Base-by-base conservation (phyloP, 2,888 invertebrate species). In the Rhaphigaster nebulosa region DNA sequence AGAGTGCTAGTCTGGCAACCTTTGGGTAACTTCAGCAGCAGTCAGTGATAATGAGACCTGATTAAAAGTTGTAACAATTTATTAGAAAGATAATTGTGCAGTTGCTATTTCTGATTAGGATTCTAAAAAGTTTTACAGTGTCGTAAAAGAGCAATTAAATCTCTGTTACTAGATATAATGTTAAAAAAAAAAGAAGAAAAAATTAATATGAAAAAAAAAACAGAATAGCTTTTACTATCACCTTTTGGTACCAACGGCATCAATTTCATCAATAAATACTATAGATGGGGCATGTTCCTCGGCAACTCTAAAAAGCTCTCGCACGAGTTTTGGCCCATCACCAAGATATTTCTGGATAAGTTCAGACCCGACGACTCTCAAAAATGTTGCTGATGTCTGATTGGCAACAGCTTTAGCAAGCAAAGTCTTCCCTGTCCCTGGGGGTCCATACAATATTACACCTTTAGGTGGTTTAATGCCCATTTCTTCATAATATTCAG, bases 401-500 rank as follows among this genome's bases (percentile, higher is more conserved):
- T 99, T 99, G 87, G 99, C 99, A 0, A 99, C 99, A 41, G 99
- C 99, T 94, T 99, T 99, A 18, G 99, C 99, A 90, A 99, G 94
- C 76, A 99, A 94, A 0, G 99, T 99, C 94, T 99, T 99, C 89
- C 99, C 99, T 34, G 99, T 99, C 87, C 99, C 99, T 0, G 99
- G 99, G 34, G 97, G 97, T 0, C 99, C 99, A 94, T 99, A 99
- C 65, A 99, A 95, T 93, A 99, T 99, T 0, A 99, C 99, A 92
- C 99, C 99, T 94, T 99, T 99, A 0, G 99, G 99, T 26, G 99
- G 99, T 93, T 99, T 98, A 93, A 99, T 99, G 88, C 99, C 99
- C 99, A 99, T 99, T 94, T 99, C 99, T 94, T 99, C 99, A 94
- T 99, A 99, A 94, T 99, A 99, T 94, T 99, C 99, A 0, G 99